Conservation (phyloP, 2,888 invertebrate genomes). For the Mimumesa dahlbomi region DNA sequence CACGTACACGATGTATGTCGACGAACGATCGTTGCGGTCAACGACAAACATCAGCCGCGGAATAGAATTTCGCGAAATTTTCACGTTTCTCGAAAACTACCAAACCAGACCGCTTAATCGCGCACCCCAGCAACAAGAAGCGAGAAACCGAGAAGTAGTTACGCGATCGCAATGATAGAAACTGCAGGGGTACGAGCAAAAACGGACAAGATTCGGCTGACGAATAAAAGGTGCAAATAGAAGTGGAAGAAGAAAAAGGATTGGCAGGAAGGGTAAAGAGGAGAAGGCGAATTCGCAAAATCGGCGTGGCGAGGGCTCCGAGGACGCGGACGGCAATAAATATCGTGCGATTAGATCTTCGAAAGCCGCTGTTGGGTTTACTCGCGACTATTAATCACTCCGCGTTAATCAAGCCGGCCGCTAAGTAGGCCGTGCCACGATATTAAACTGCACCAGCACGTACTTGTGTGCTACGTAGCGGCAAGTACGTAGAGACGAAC, state of each 20-base stretch:
- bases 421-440: slow-evolving; percentile 76
- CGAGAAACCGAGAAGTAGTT: no score
- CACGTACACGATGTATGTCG: no score
- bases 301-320: slow-evolving; percentile 57
- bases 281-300: slow-evolving; percentile 59
- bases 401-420: slow-evolving; percentile 76
- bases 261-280: not conserved
- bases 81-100: no score
- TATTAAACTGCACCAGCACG: slow-evolving; percentile 71
- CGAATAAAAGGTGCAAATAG: no score
- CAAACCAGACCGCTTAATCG: no score
- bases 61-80: no score
- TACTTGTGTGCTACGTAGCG: slow-evolving; percentile 24
- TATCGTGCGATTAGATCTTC: slow-evolving; percentile 78
- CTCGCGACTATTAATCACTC: slow-evolving; percentile 76
- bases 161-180: no score
- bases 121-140: no score
- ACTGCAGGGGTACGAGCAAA: slow-evolving; percentile 16
- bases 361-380: slow-evolving; percentile 64
- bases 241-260: slow-evolving; percentile 5
- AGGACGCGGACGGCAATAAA: slow-evolving; percentile 74
- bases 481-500: no score
- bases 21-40: no score
- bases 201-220: slow-evolving; percentile 12
- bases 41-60: no score